phyloP scores from a whole-genome alignment of 2,888 invertebrate species.

The Latrodectus hesperus region DNA sequence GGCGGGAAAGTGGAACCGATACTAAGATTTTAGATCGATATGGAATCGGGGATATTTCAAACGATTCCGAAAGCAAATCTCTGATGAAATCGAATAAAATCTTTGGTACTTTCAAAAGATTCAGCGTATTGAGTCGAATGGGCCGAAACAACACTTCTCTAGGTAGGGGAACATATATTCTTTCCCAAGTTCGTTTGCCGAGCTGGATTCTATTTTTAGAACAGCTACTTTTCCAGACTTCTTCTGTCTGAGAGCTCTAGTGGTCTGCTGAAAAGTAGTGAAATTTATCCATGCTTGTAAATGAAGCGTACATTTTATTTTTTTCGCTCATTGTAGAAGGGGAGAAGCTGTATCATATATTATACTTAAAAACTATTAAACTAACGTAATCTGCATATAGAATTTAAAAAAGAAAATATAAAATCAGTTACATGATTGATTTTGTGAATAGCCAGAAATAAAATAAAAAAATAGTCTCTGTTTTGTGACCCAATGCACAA shows the following conservation, averaged over 20 bases:
- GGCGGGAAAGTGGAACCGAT: not conserved
- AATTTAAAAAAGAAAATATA: no score
- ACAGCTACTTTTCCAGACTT: not conserved
- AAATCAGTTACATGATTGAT: no score
- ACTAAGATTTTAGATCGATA: not conserved
- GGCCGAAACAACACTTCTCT: not conserved
- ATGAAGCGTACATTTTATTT: no score
- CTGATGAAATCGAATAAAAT: not conserved
- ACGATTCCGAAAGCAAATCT: not conserved
- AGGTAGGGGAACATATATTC: not conserved
- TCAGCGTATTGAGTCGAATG: not conserved
- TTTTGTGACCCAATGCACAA: no score
- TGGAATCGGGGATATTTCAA: not conserved
- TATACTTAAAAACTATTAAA: no score
- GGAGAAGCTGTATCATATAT: no score
- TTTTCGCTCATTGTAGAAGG: no score
- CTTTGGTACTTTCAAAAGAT: not conserved
- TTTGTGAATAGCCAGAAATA: no score
- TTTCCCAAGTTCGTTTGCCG: not conserved
- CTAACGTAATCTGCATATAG: no score
- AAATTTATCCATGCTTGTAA: no score
- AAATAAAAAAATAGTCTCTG: no score
- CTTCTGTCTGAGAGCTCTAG: not conserved
- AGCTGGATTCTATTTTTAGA: not conserved
- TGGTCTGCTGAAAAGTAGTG: not conserved